A percentile compares a stretch with the other conserved stretches of the same genome.
phyloP scores from a whole-genome alignment of 2,113 vertebrate genomes.

The Hypanus sabinus region DNA sequence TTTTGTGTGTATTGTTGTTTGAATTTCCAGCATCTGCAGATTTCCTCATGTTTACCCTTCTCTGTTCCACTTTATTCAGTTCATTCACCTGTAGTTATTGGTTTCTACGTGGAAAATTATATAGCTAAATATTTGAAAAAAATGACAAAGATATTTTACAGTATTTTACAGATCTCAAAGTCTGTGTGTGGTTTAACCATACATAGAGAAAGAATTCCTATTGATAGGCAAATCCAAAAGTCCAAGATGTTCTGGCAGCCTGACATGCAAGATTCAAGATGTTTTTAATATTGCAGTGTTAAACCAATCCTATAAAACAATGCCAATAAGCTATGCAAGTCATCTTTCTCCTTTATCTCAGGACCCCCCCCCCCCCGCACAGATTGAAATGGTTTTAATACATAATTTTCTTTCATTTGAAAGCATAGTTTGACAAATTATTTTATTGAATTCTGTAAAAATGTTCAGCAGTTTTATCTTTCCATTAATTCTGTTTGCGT shows the following conservation, averaged over 20 bases:
- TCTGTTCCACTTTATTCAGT: neutral
- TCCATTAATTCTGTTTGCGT: neutral
- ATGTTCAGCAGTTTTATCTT: neutral
- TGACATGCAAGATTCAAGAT: neutral
- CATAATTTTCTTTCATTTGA: neutral
- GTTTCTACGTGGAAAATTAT: neutral
- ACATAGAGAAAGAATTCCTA: neutral
- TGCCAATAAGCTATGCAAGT: neutral
- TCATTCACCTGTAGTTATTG: neutral
- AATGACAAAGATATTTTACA: neutral
- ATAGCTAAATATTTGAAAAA: neutral
- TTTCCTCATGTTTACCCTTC: no score
- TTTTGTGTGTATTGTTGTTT: no score
- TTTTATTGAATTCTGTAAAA: neutral
- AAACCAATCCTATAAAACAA: neutral
- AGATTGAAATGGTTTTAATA: neutral
- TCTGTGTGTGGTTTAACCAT: neutral
- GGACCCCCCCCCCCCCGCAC: no score
- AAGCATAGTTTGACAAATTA: neutral
- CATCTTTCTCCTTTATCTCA: constrained; percentile 2
- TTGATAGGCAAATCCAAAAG: neutral
- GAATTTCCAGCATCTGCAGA: no score
- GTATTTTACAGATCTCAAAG: neutral
- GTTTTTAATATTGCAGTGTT: neutral
- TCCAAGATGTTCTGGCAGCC: constrained; percentile 7